Percentiles rank a stretch among this genome's conserved stretches.
These are phyloP conservation scores for Merluccius polli DNA, from an alignment of 2,797 vertebrate species.

Conservation along the genomic window DNA sequence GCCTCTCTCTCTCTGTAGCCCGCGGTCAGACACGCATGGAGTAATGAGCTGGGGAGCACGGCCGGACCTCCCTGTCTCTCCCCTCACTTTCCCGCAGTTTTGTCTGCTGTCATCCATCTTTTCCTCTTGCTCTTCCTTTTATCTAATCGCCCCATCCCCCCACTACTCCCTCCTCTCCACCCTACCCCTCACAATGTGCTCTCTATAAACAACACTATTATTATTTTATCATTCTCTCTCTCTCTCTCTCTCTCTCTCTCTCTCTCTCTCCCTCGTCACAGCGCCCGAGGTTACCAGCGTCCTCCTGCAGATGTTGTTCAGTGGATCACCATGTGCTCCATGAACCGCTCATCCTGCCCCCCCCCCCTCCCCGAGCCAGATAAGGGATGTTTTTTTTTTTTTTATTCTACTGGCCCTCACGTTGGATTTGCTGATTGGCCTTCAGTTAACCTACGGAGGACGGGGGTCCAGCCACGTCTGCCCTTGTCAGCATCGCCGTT, in stretches of 20 bases:
- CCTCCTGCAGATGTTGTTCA: background rate
- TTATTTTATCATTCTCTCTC: background rate
- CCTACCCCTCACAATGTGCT: background rate
- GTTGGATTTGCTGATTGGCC: constrained; percentile 57
- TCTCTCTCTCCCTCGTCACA: background rate
- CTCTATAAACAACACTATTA: background rate
- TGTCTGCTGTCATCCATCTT: background rate
- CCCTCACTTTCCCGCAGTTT: background rate
- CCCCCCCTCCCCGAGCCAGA: constrained; percentile 9
- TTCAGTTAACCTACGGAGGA: constrained; percentile 51
- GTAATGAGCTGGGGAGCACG: background rate
- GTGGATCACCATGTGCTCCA: background rate
- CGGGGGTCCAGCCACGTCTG: constrained; percentile 40
- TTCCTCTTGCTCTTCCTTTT: background rate
- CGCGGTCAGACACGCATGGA: background rate
- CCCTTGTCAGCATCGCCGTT: constrained; percentile 33
- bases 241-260: background rate
- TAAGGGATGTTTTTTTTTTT: constrained; percentile 6
- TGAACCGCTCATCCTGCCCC: background rate
- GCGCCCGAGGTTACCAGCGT: background rate
- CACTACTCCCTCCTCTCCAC: background rate
- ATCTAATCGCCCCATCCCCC: background rate
- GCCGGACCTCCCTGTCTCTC: background rate
- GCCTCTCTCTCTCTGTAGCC: background rate
- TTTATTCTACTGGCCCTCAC: constrained; percentile 30